Evolutionary conservation across 2,797 vertebrate species (phyloP), one percentile per base, ranked within the genome.

Genomic region (Anomalospiza imberbis): DNA sequence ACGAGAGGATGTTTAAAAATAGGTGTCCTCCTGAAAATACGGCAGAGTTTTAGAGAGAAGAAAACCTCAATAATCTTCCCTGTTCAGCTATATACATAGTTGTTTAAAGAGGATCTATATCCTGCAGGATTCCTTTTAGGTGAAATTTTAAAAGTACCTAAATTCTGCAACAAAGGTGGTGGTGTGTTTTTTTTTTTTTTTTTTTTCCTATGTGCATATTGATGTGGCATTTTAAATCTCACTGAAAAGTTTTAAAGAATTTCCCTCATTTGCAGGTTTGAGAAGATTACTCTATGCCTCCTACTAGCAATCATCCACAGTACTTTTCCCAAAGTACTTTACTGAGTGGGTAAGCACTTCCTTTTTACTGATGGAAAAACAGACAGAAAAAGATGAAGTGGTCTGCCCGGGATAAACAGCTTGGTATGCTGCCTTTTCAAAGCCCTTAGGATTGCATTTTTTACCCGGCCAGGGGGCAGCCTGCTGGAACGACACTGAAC

Each of bases 1-100:
- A 83, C 58, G 40, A 76, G 92, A 71, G 14, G 40, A 45, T 58
- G 45, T 80, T 94, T 93, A 94, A 80, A 94, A 93, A 95, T 85
- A 85, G 70, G 76, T 85, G 66, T 65, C 68, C 31, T 92, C 71
- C 73, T 94, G 91, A 95, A 97, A 91, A 67, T 12, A 32, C 38
- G 66, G 22, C 1, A 1, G 68, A 72, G 54, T 63, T 86, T 91
- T 58, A 38, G 36, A 45, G 77, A 66, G 50, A 67, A 88, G 74
- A 92, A 91, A 94, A 55, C 42, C 58, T 85, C 92, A 72, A 61
- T 80, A 75, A 71, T 85, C 36, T 80, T 77, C n/a, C 21, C 58
- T 1, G 0, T 85, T 91, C 40, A 57, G 40, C 62, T 51, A 50
- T 12, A 77, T 12, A 63, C 36, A 31, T 7, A 70, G 32, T 79